Base-by-base conservation (phyloP, 2,797 vertebrate species). In the Mus minutoides region DNA sequence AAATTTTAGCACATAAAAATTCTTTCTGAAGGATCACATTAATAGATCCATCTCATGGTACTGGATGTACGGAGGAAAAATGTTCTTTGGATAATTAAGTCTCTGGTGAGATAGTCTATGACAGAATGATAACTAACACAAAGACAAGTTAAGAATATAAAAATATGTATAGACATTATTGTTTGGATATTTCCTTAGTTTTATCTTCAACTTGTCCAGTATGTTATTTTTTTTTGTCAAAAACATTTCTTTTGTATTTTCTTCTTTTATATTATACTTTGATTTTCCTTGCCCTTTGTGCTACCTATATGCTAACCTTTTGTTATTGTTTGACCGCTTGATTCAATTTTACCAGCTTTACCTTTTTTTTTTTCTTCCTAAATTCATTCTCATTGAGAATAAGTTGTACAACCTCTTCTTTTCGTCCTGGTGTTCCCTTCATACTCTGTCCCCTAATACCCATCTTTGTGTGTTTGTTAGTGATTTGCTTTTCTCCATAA, bases 81-180 rank as follows among this genome's bases (percentile, higher is more conserved):
- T 82, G 34, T 37, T 87, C 26, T 69, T 85, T 86, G n/a, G 49
- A 90, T 73, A 80, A 75, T 56, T 93, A 93, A 90, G 31, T 80
- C 56, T 92, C 29, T 75, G 31, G 31, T 67, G 46, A 80, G 91
- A 56, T 75, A n/a, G 19, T 90, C 64, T 80, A 90, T 19, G 29
- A 75, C 43, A 80, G 31, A 90, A 56, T 86, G 62, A 75, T 22
- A 75, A 34, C 34, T 12, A n/a, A 84, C 31, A 31, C 22, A 75
- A 46, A 67, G 26, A 37, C 82, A 86, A 76, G 24, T 75, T 82
- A 40, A 64, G 58, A 52, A 62, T 49, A 78, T 62, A 49, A 40
- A 89, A 31, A 49, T 89, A 29, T 43, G 16, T 6, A 56, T 56
- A 37, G 1, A 52, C 6, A 31, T 73, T 54, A 58, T 46, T 62